Base-by-base conservation (phyloP, 2,888 invertebrate species). In the Cosmopolites sordidus region DNA sequence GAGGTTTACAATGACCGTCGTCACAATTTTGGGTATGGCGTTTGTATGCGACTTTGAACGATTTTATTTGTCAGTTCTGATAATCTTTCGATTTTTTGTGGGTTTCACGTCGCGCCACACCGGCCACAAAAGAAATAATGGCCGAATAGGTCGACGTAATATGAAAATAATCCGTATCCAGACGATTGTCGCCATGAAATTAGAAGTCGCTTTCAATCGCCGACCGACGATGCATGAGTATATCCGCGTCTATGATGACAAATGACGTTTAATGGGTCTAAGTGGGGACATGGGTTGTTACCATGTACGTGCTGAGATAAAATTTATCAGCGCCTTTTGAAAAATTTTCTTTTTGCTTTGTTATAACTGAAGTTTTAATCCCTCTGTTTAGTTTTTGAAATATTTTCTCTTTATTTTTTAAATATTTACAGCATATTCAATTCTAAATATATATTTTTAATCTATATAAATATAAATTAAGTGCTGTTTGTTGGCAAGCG, bases 1-100 rank as follows among this genome's bases (percentile, higher is more conserved):
- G 12, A 27, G 45, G 3, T 37, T 51, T 56, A 56, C 45, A 56
- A 51, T 51, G 51, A 56, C 56, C 51, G 51, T 56, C 47, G 56
- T 51, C 48, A 56, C 44, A 51, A 51, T 51, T 51, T n/a, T 33
- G 11, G 33, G 33, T 33, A 33, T 33, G 33, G 33, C 33, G 33
- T 33, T 12, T 12, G 33, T 56, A 48, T 45, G 48, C 51, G 56
- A 51, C 51, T 51, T 56, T 56, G 42, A 51, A 45, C 27, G 42
- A 43, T 42, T 51, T 56, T 51, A 55, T 51, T 55, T 51, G 55
- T 51, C 55, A 51, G 47, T 55, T 55, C 48, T 37, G 29, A 51
- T 51, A 55, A 43, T 51, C 51, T 48, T 38, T 51, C 2, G 42
- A 42, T 48, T 44, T 42, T 56, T 51, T 56, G 51, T 51, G 45